These are phyloP conservation scores for Dynastes grantii DNA, from an alignment of 2,888 invertebrate species.

Conservation along the genomic window DNA sequence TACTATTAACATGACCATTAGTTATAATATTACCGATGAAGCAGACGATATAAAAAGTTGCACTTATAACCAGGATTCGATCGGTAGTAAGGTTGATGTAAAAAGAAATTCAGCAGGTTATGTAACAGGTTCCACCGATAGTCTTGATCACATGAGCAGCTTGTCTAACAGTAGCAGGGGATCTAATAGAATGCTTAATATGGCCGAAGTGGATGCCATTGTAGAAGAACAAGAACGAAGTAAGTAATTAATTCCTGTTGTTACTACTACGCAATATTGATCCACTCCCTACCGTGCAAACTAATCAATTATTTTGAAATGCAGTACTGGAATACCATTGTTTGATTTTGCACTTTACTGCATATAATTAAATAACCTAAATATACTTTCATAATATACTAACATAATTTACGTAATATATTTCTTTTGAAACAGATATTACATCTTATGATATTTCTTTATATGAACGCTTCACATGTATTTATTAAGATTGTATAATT, in stretches of 20 bases:
- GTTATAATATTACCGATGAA: conserved; percentile 49
- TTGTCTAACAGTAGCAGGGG: conserved; percentile 66
- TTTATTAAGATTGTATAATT: not conserved
- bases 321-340: too few relatives aligned
- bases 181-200: conserved; percentile 66
- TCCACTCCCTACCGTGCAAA: too few relatives aligned
- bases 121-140: conserved; percentile 67
- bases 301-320: too few relatives aligned
- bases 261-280: too few relatives aligned
- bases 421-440: not conserved
- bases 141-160: conserved; percentile 68
- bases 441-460: not conserved
- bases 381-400: not conserved
- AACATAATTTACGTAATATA: not conserved
- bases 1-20: conserved; percentile 48
- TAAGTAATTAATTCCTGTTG: conserved; percentile 58
- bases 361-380: too few relatives aligned
- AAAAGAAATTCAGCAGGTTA: conserved; percentile 56
- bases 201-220: conserved; percentile 68
- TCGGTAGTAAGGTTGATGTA: conserved; percentile 46
- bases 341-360: too few relatives aligned
- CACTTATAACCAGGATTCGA: conserved; percentile 25
- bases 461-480: too few relatives aligned
- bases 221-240: conserved; percentile 68
- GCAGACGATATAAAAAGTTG: conserved; percentile 50